Evolutionary conservation across 2,113 vertebrate species (phyloP).

Genomic region (Dascyllus trimaculatus): DNA sequence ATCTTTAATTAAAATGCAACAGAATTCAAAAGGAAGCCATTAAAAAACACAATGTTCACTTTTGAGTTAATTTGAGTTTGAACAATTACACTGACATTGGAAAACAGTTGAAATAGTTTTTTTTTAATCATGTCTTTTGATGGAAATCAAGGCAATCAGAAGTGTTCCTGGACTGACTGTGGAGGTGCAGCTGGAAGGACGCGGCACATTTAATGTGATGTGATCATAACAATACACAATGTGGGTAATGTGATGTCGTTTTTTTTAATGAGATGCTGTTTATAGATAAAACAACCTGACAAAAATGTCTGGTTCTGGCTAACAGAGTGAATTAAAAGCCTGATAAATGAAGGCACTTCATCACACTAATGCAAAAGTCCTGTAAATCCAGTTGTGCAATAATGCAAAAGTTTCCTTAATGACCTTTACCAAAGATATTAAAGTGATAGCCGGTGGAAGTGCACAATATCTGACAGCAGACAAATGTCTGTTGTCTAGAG

Average conservation of each 20-base stretch:
- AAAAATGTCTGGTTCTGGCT: not conserved
- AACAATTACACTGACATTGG: too few species aligned
- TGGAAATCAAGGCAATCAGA: not conserved
- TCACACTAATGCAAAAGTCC: conserved; percentile 27
- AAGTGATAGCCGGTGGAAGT: not conserved
- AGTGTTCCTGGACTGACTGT: not conserved
- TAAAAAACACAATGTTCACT: too few species aligned
- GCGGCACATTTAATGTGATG: not conserved
- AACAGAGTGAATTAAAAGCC: not conserved
- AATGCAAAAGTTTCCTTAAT: conserved; percentile 8
- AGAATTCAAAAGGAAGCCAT: too few species aligned
- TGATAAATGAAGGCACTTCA: conserved; percentile 5
- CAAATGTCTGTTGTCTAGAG: not conserved
- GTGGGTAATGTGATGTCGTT: too few species aligned
- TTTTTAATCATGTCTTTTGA: not conserved
- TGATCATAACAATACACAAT: not conserved
- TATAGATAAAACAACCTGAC: not conserved
- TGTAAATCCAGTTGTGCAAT: conserved; percentile 7
- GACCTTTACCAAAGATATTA: conserved; percentile 1
- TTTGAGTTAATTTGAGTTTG: too few species aligned
- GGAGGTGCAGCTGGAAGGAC: not conserved
- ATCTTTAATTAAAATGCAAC: not conserved
- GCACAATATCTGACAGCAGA: not conserved
- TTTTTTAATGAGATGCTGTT: not conserved
- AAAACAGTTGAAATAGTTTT: too few species aligned